phyloP scores from a whole-genome alignment of 2,888 invertebrate genomes.

The Tridacna gigas region DNA sequence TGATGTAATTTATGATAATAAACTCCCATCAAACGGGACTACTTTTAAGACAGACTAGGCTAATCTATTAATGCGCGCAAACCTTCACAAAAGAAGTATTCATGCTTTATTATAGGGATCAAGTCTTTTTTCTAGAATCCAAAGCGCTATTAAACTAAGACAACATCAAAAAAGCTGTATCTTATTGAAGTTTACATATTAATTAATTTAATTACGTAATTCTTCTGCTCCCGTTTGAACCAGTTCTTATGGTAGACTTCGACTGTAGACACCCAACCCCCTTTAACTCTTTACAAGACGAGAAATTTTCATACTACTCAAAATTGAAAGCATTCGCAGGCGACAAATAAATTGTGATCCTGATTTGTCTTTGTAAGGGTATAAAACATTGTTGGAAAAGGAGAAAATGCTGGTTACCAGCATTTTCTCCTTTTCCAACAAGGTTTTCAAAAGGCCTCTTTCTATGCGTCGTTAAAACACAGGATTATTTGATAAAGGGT shows the following conservation, averaged over 20 bases:
- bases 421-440: background rate
- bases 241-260: background rate
- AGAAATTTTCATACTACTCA: no score
- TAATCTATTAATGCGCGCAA: constrained; percentile 31
- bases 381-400: background rate
- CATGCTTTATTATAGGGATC: constrained; percentile 19
- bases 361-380: background rate
- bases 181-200: constrained; percentile 37
- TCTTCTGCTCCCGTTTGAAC: constrained; percentile 31
- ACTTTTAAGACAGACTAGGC: constrained; percentile 30
- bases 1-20: constrained; percentile 28
- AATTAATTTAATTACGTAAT: constrained; percentile 39
- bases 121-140: constrained; percentile 21
- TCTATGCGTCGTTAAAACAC: no score
- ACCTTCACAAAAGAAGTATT: constrained; percentile 25
- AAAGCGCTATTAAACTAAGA: constrained; percentile 28
- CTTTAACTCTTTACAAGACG: no score
- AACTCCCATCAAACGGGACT: constrained; percentile 23
- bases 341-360: no score
- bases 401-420: background rate
- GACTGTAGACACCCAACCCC: no score
- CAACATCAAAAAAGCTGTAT: constrained; percentile 39
- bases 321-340: no score
- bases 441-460: background rate
- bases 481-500: no score